phyloP scores from a whole-genome alignment of 2,888 invertebrate species.

The Coelinius sp. region DNA sequence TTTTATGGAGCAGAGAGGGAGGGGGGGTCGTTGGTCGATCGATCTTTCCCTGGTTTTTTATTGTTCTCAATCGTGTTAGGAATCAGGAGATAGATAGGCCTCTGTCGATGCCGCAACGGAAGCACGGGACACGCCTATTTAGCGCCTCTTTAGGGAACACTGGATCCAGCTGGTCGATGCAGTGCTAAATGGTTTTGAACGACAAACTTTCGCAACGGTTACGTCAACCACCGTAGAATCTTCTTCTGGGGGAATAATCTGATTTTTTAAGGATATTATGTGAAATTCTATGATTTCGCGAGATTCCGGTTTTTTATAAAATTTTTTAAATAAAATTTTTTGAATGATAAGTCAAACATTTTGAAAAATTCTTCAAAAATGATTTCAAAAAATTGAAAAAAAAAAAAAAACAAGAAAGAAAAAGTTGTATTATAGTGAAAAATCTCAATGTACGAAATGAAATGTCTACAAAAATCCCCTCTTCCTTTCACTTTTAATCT shows the following conservation, averaged over 20 bases:
- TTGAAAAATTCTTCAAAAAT: too few relatives aligned
- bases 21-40: conserved; percentile 1
- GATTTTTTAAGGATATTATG: conserved; percentile 11
- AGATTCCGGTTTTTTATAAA: too few relatives aligned
- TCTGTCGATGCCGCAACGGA: conserved; percentile 47
- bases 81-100: conserved; percentile 9
- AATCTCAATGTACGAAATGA: too few relatives aligned
- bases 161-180: conserved; percentile 20
- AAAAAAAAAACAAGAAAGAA: too few relatives aligned
- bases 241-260: conserved; percentile 12
- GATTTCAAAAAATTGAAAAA: too few relatives aligned
- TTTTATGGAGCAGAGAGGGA: neutral
- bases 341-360: too few relatives aligned
- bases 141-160: conserved; percentile 37
- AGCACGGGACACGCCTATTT: conserved; percentile 58
- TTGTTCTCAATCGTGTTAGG: conserved; percentile 19
- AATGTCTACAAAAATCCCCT: too few relatives aligned
- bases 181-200: conserved; percentile 59
- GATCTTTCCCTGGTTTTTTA: conserved; percentile 23
- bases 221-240: conserved; percentile 21
- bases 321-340: too few relatives aligned
- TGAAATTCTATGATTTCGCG: neutral
- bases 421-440: too few relatives aligned
- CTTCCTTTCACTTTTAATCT: neutral
- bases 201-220: conserved; percentile 44